Conservation (phyloP, 1,140 invertebrate species). For the Neodiprion lecontei region DNA sequence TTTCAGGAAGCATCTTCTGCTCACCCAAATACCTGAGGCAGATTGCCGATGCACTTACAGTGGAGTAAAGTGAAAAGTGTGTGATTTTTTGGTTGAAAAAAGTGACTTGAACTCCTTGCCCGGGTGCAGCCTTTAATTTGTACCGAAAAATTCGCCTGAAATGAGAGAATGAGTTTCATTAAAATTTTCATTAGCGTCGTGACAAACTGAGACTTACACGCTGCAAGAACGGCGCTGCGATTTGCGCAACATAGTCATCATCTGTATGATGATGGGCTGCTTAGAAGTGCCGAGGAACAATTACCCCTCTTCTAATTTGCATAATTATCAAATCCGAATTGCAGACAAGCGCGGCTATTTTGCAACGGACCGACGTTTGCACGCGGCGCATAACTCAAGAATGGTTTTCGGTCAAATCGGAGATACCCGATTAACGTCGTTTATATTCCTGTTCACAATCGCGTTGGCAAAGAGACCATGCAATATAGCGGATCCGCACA, state of each 20-base stretch:
- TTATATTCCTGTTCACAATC: neutral
- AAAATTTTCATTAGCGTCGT: too few relatives aligned
- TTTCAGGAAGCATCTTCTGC: too few relatives aligned
- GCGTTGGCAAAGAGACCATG: neutral
- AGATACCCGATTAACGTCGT: neutral
- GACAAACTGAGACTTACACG: neutral
- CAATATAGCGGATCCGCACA: neutral
- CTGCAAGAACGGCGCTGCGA: neutral
- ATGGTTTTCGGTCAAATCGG: neutral
- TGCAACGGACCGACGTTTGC: neutral
- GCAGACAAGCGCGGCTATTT: neutral
- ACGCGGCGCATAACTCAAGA: neutral
- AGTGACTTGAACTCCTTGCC: too few relatives aligned
- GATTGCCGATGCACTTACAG: too few relatives aligned
- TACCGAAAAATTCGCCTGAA: neutral
- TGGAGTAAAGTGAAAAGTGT: too few relatives aligned
- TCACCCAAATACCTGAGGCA: too few relatives aligned
- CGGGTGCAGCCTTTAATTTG: neutral
- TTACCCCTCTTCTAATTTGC: neutral
- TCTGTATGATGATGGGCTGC: neutral
- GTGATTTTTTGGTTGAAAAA: too few relatives aligned
- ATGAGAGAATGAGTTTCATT: neutral
- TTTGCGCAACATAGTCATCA: neutral
- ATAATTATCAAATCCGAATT: constrained; percentile 6
- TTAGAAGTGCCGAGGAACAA: too few relatives aligned